phyloP scores from a whole-genome alignment of 2,797 vertebrate genomes.

The Coilia nasus region DNA sequence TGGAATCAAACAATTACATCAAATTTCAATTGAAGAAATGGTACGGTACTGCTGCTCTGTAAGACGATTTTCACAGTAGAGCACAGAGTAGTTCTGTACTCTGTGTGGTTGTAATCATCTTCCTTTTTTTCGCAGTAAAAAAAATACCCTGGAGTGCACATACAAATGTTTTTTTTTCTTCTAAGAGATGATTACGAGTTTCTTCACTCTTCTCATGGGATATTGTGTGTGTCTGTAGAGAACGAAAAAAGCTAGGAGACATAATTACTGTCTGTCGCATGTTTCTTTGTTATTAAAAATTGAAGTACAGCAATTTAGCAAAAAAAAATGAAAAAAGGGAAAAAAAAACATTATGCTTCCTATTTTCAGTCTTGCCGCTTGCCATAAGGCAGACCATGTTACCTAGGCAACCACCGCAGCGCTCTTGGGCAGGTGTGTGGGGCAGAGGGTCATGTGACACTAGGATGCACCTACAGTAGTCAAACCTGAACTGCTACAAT shows the following conservation, averaged over 20 bases:
- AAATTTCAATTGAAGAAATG: neutral
- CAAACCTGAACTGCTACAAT: slow-evolving; percentile 42
- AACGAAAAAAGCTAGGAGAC: slow-evolving; percentile 14
- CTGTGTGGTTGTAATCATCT: neutral
- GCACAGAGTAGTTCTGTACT: neutral
- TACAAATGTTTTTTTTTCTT: neutral
- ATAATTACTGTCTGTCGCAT: neutral
- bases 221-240: neutral
- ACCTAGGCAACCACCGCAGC: slow-evolving; percentile 46
- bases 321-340: neutral
- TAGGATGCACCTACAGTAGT: slow-evolving; percentile 37
- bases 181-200: neutral
- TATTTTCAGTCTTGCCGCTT: slow-evolving; percentile 13
- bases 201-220: neutral
- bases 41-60: neutral
- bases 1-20: slow-evolving; percentile 4
- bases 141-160: neutral
- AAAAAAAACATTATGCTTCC: neutral
- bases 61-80: neutral
- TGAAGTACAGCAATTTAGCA: neutral
- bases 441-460: slow-evolving; percentile 50
- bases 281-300: slow-evolving; percentile 5
- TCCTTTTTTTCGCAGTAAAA: neutral
- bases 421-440: slow-evolving; percentile 51
- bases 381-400: slow-evolving; percentile 48